phyloP scores from a whole-genome alignment of 2,113 vertebrate genomes.

The Oceanites oceanicus region DNA sequence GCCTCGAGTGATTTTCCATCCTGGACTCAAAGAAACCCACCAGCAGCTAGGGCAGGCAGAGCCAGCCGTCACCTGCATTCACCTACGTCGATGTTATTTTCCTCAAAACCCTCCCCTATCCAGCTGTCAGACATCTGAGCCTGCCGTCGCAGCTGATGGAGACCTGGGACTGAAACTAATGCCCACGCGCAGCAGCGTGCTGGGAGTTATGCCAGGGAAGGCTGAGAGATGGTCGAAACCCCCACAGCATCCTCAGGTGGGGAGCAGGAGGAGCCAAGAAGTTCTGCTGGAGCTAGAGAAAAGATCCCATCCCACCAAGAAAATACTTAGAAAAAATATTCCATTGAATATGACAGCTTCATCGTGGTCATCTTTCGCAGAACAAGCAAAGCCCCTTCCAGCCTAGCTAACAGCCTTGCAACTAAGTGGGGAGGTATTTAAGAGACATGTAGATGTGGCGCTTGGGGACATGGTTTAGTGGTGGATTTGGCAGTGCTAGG shows the following conservation, averaged over 20 bases:
- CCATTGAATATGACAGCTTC: accelerated
- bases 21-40: background rate
- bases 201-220: background rate
- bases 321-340: background rate
- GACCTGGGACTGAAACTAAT: background rate
- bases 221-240: background rate
- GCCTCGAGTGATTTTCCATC: background rate
- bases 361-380: no score
- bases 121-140: background rate
- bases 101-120: background rate
- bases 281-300: background rate
- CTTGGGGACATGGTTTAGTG: background rate
- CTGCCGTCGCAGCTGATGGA: background rate
- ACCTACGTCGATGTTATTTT: background rate
- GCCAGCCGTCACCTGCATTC: background rate
- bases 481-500: background rate
- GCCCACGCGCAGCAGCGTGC: accelerated
- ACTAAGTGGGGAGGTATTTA: background rate
- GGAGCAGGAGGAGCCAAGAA: background rate
- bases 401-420: background rate
- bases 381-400: background rate
- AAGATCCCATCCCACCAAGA: background rate
- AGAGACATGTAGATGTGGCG: background rate
- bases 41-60: background rate
- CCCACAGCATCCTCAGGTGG: background rate